Evolutionary conservation across 2,113 vertebrate species (phyloP).

Genomic region (Erinaceus europaeus): DNA sequence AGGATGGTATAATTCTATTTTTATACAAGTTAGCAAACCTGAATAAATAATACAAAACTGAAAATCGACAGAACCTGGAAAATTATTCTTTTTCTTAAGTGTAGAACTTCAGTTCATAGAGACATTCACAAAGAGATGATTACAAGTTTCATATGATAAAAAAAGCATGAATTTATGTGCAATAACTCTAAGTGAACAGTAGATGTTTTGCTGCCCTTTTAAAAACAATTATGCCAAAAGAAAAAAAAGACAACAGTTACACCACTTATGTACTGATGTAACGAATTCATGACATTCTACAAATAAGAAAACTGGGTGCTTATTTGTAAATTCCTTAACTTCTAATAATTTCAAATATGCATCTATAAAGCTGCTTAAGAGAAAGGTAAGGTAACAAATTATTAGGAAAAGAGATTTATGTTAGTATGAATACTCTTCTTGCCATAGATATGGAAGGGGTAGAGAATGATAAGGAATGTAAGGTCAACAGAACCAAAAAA

Average conservation of each 20-base stretch:
- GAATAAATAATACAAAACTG: not conserved
- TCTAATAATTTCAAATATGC: constrained; percentile 9
- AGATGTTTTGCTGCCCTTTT: not conserved
- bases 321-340: not conserved
- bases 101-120: not conserved
- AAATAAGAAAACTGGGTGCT: constrained; percentile 50
- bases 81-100: not conserved
- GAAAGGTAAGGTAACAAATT: not conserved
- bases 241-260: no score
- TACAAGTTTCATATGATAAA: not conserved
- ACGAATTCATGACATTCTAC: constrained; percentile 37
- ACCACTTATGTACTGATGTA: not conserved
- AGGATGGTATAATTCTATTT: not conserved
- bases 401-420: constrained; percentile 11
- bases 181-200: not conserved
- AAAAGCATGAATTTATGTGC: not conserved
- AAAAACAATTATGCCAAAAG: not conserved
- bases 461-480: not conserved
- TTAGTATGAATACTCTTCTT: not conserved
- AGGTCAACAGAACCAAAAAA: constrained; percentile 36
- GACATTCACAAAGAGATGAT: not conserved
- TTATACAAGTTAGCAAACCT: not conserved
- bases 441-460: not conserved
- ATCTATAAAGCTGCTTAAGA: not conserved
- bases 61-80: not conserved